Base-by-base conservation (phyloP, 2,888 invertebrate genomes). In the Fragum whitleyi region DNA sequence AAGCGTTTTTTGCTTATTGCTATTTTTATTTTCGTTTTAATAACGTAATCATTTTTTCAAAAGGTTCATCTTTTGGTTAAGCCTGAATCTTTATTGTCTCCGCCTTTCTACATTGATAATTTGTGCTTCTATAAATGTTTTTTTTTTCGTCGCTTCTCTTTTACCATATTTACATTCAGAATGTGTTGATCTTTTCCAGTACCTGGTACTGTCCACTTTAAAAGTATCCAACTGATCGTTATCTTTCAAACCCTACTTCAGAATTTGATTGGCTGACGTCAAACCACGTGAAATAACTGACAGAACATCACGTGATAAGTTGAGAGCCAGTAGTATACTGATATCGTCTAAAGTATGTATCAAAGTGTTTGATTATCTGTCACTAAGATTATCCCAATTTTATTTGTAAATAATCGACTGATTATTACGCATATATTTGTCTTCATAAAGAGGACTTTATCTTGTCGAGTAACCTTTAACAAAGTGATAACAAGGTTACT, bases 371-470 rank as follows among this genome's bases (percentile, higher is more conserved):
- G 19, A 2, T 23, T 62, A 62, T 62, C 62, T 62, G 6, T 62
- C 62, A 36, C 29, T 62, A 36, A 32, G 32, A 62, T 62, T 32
- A 62, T 62, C 36, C 62, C 28, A 62, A 14, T 70, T 23, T 55
- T 75, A 75, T 80, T 77, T 77, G 75, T 77, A 75, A 83, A 80
- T 57, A 75, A 80, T 74, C 36, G 59, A 26, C 73, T 69, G 75
- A 81, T 84, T 74, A 70, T 70, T 16, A 61, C 55, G 47, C 47
- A 53, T 32, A 32, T 23, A 26, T n/a, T 21, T 39, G 72, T 59
- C 23, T 57, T 61, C 39, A 5, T 72, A 29, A 68, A 68, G 57
- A 47, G 67, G 42, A 11, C 36, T 57, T 55, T 55, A 77, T 77
- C 77, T 72, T 16, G 23, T 55, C 62, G 32, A 71, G 28, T 62